A percentile compares a stretch with the other conserved stretches of the same genome.
Evolutionary conservation across 1,140 invertebrate genomes (phyloP).

Genomic region (Brachionus rubens): DNA sequence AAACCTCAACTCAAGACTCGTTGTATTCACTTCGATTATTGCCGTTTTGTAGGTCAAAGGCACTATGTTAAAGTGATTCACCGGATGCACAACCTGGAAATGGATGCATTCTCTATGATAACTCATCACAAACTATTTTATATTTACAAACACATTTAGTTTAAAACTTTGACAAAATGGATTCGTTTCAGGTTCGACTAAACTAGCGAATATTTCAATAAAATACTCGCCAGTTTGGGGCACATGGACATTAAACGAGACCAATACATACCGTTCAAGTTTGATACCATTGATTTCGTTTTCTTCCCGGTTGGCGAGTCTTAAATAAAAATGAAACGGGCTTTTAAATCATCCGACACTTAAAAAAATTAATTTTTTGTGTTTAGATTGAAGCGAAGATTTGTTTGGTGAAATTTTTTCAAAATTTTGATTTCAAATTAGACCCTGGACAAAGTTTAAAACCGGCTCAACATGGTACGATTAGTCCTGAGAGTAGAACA

Average conservation of each 20-base stretch:
- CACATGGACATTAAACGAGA: conserved; percentile 79
- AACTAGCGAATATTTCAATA: conserved; percentile 95
- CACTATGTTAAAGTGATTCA: conserved; percentile 75
- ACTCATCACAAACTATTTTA: conserved; percentile 87
- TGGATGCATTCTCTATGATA: conserved; percentile 75
- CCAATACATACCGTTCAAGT: conserved; percentile 83
- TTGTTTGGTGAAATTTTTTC: too few species aligned
- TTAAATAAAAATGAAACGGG: conserved; percentile 45
- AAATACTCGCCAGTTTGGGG: conserved; percentile 83
- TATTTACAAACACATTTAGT: conserved; percentile 99
- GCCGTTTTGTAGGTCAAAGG: conserved; percentile 74
- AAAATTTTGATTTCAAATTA: too few species aligned
- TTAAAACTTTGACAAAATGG: conserved; percentile 74
- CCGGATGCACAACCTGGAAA: conserved; percentile 94
- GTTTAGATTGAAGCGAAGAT: too few species aligned
- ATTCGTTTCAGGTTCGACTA: conserved; percentile 64
- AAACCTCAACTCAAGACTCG: not conserved
- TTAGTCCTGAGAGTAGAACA: too few species aligned
- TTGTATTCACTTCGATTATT: conserved; percentile 53
- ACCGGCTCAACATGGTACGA: too few species aligned
- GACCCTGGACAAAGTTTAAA: too few species aligned
- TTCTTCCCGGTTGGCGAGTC: conserved; percentile 61
- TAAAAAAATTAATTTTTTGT: too few species aligned
- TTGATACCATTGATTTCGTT: conserved; percentile 80
- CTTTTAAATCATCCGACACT: conserved; percentile 52